phyloP scores from a whole-genome alignment of 37 sponge, comb jelly and placozoan genomes.

The Beroe ovata region DNA sequence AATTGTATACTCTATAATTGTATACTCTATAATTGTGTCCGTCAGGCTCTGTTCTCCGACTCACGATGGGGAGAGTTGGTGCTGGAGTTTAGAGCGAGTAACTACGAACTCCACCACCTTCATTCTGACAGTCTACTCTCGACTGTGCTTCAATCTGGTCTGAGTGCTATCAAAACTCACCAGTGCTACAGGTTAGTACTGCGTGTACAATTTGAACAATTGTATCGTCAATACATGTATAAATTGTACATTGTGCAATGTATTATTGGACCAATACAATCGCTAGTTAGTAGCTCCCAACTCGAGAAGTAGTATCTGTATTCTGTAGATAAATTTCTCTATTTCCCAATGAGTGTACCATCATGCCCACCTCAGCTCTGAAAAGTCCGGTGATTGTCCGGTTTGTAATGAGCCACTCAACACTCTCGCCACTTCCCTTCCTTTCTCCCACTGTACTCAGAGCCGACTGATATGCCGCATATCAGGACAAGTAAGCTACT shows the following conservation, averaged over 20 bases:
- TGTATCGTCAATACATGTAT: too few species aligned
- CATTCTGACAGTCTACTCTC: conserved; percentile 80
- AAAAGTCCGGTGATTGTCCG: conserved; percentile 79
- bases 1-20: too few species aligned
- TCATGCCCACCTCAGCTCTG: conserved; percentile 15
- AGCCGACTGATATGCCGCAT: conserved; percentile 89
- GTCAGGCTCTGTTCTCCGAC: conserved; percentile 82
- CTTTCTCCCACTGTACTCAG: conserved; percentile 94
- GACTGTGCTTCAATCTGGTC: conserved; percentile 88
- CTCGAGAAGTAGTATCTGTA: too few species aligned
- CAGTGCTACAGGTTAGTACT: conserved; percentile 68
- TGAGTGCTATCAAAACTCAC: conserved; percentile 90
- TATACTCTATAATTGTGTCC: too few species aligned
- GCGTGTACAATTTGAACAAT: too few species aligned
- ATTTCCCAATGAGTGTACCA: too few species aligned
- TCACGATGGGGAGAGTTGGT: conserved; percentile 88
- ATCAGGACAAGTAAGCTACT: conserved; percentile 69
- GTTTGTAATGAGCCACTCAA: conserved; percentile 89
- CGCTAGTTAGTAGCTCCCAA: too few species aligned
- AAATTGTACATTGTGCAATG: neutral
- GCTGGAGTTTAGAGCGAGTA: conserved; percentile 81
- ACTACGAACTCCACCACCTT: conserved; percentile 84
- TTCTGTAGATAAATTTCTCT: too few species aligned
- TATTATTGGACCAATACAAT: neutral
- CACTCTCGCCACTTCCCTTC: conserved; percentile 83